Evolutionary conservation across 1,140 invertebrate species (phyloP).

Genomic region (Amyelois transitella): DNA sequence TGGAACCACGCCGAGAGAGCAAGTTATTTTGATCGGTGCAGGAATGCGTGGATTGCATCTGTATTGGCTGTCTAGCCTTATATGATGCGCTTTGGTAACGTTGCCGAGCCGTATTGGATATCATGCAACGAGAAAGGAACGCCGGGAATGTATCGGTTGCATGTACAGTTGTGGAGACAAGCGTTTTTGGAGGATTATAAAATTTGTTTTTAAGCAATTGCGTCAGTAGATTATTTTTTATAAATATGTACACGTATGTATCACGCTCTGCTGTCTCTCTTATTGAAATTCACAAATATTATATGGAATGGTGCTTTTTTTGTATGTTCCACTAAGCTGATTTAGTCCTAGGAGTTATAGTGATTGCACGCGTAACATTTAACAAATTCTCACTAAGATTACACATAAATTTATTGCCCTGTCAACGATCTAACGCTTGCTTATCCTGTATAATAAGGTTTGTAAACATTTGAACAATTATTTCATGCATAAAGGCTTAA

Average conservation of each 20-base stretch:
- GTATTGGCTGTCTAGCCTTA: not conserved
- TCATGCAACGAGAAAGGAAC: too few relatives aligned
- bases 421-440: not conserved
- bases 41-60: not conserved
- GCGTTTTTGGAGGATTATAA: too few relatives aligned
- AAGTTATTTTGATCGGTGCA: slow-evolving; percentile 1
- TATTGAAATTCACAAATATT: too few relatives aligned
- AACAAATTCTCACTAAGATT: not conserved
- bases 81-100: not conserved
- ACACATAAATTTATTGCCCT: not conserved
- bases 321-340: too few relatives aligned
- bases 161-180: not conserved
- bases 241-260: too few relatives aligned
- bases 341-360: not conserved
- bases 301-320: too few relatives aligned
- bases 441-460: not conserved
- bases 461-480: not conserved
- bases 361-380: not conserved
- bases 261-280: too few relatives aligned
- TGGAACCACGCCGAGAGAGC: slow-evolving; percentile 7
- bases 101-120: too few relatives aligned
- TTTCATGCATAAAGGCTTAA: not conserved
- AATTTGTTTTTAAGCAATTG: too few relatives aligned
- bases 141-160: not conserved
- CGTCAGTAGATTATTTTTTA: too few relatives aligned